phyloP scores from a whole-genome alignment of 2,797 vertebrate genomes.

The Falco biarmicus region DNA sequence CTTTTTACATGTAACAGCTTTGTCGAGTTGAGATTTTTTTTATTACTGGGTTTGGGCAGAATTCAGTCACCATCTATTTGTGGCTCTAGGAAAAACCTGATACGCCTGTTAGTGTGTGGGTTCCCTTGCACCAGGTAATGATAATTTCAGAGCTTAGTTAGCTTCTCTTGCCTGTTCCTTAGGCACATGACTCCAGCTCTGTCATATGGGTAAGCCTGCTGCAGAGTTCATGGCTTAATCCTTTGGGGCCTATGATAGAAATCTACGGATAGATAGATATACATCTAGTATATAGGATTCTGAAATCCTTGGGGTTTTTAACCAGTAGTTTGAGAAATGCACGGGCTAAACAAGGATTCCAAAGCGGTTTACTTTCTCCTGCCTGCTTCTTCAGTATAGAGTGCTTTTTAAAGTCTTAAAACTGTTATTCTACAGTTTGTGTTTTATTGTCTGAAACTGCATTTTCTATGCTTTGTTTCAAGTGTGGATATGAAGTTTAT shows the following conservation, averaged over 20 bases:
- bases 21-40: background rate
- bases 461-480: background rate
- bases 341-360: background rate
- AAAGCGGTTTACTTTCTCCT: background rate
- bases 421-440: background rate
- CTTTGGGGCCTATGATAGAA: background rate
- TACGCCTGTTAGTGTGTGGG: background rate
- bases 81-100: background rate
- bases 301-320: background rate
- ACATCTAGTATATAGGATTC: background rate
- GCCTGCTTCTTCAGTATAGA: background rate
- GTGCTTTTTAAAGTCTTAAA: conserved; percentile 2
- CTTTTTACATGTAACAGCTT: background rate
- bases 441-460: background rate
- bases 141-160: background rate
- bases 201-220: background rate
- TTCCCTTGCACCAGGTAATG: background rate
- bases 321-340: background rate
- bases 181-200: background rate
- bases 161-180: background rate
- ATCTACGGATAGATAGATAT: too few relatives aligned
- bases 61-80: background rate
- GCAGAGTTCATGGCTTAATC: background rate
- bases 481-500: background rate
- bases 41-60: background rate